Base-by-base conservation (phyloP, 1,140 invertebrate species). In the Rhyzopertha dominica region DNA sequence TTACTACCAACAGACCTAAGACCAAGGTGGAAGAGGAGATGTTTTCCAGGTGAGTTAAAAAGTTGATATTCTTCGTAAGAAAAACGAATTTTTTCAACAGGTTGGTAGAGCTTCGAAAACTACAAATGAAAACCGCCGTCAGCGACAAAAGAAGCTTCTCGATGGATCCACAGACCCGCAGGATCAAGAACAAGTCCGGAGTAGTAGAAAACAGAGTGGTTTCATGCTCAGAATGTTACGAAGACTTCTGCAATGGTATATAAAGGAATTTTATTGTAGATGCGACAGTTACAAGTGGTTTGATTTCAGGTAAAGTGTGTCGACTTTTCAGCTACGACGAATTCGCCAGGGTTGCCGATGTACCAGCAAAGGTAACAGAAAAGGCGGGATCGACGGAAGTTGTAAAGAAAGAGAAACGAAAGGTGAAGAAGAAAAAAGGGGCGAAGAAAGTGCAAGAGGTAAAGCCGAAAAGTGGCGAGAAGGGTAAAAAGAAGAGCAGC, bases 21-120 rank as follows among this genome's bases (percentile, higher is more conserved):
- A 77, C 76, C 2, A 84, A 85, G 56, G 64, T 80, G 5, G 90
- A 95, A 47, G 89, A 93, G 69, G 87, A 92, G 56, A 87, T 87
- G 70, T 93, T 90, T 64, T 86, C 86, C 22, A 81, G 82, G 82
- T 83, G 69, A 60, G 39, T 35, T 34, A 32, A 13, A 39, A 20
- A 40, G 14, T 32, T 32, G 14, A 1, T 8, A 5, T 19, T n/a
- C 16, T 43, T 32, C 2, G 2, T 20, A 12, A 7, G 8, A 24
- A 10, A 19, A 12, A 18, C 14, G 14, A 7, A 31, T 14, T 3
- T 25, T 43, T 23, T 24, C 14, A 16, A 22, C 41, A 80, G 79
- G 44, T 70, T 90, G 65, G 80, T 90, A 2, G 86, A 89, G 68
- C 72, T 91, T 61, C 82, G 85, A 13, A 90, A 90, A 69, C 69